A percentile compares a stretch with the other conserved stretches of the same genome.
Evolutionary conservation across 2,797 vertebrate species (phyloP).

Genomic region (Pampus argenteus): DNA sequence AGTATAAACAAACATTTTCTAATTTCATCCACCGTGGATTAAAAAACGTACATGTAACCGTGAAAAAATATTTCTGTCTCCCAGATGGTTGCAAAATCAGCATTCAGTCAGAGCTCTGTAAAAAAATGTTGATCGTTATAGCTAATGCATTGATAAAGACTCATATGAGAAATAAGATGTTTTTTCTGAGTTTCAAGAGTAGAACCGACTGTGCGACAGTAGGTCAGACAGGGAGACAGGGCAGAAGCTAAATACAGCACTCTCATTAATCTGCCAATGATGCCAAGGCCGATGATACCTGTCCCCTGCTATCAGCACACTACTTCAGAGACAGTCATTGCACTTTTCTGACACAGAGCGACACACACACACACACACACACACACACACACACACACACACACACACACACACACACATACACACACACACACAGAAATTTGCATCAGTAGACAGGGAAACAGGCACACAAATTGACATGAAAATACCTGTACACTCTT

Average conservation of each 20-base stretch:
- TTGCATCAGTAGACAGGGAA: neutral
- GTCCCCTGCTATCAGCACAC: constrained; percentile 61
- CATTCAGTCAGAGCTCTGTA: neutral
- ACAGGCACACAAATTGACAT: constrained; percentile 5
- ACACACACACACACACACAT: neutral
- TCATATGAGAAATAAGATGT: constrained; percentile 24
- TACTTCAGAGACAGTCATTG: constrained; percentile 50
- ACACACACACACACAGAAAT: constrained; percentile 6
- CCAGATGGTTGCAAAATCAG: neutral
- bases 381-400: constrained; percentile 8
- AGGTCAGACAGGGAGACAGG: constrained; percentile 62
- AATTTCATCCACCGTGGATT: too few relatives aligned
- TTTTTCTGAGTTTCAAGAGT: constrained; percentile 30
- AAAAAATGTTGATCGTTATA: constrained; percentile 7
- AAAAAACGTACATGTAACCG: constrained; percentile 3
- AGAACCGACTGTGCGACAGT: constrained; percentile 36
- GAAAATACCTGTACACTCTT: neutral
- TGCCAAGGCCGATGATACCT: constrained; percentile 69
- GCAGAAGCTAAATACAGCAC: constrained; percentile 71
- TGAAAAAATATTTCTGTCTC: neutral
- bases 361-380: constrained; percentile 5
- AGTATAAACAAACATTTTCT: constrained; percentile 8
- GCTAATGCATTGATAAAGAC: constrained; percentile 10
- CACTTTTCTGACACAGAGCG: constrained; percentile 34
- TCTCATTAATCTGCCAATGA: constrained; percentile 76